Conservation (phyloP, 2,113 vertebrate species). For the Oncorhynchus clarkii region DNA sequence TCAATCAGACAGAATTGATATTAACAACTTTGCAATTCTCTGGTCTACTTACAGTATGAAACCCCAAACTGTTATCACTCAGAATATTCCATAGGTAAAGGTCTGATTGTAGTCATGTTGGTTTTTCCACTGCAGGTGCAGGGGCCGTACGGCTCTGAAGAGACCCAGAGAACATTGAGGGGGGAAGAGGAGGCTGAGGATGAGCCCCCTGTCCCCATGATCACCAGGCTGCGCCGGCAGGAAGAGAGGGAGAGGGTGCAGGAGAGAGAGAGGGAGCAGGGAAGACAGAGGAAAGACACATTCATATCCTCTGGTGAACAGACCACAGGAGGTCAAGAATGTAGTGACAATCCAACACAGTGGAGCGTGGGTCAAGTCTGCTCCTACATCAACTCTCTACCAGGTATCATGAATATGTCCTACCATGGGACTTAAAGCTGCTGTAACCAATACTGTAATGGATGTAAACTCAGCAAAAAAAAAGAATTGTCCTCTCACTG, state of each 20-base stretch:
- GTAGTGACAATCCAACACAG: slow-evolving; percentile 69
- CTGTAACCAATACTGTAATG: too few species aligned
- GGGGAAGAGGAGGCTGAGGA: slow-evolving; percentile 66
- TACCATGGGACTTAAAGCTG: neutral
- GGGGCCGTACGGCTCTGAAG: slow-evolving; percentile 77
- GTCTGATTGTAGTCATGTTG: neutral
- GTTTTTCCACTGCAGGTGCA: slow-evolving; percentile 68
- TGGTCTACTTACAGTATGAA: neutral
- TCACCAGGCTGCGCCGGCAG: slow-evolving; percentile 83
- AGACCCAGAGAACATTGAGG: slow-evolving; percentile 59
- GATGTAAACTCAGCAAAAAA: too few species aligned
- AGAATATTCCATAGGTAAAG: neutral
- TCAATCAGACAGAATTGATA: too few species aligned
- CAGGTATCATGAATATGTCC: slow-evolving; percentile 71
- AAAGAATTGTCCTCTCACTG: too few species aligned
- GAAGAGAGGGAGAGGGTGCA: slow-evolving; percentile 75
- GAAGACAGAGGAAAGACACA: slow-evolving; percentile 70
- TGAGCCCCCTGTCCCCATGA: slow-evolving; percentile 80
- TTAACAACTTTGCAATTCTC: too few species aligned
- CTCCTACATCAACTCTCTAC: slow-evolving; percentile 85
- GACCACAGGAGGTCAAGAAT: slow-evolving; percentile 57
- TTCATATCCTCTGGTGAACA: slow-evolving; percentile 71
- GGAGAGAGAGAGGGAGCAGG: slow-evolving; percentile 75
- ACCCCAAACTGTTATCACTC: neutral
- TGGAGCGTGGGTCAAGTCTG: slow-evolving; percentile 92